Evolutionary conservation across 2,797 vertebrate genomes (phyloP).

Genomic region (Mallotus villosus): DNA sequence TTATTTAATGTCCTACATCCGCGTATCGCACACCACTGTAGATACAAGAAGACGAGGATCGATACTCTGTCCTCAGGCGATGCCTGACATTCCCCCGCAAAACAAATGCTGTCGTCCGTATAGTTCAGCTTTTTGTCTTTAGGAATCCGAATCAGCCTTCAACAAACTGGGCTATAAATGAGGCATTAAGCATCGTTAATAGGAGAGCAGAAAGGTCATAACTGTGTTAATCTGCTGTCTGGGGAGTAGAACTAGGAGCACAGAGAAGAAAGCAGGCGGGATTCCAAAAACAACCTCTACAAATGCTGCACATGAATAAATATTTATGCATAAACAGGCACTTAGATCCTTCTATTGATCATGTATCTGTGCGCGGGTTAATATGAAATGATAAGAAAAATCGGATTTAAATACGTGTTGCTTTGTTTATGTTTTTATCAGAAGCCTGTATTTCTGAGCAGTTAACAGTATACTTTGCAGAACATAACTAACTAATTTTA

Average conservation of each 20-base stretch:
- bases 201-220: slow-evolving; percentile 69
- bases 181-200: slow-evolving; percentile 71
- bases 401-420: not conserved
- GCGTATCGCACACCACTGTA: not conserved
- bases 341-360: slow-evolving; percentile 55
- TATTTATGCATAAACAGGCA: slow-evolving; percentile 45
- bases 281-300: slow-evolving; percentile 60
- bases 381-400: not conserved
- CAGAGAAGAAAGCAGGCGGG: slow-evolving; percentile 39
- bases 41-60: not conserved
- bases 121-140: slow-evolving; percentile 35
- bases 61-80: not conserved
- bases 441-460: too few relatives aligned
- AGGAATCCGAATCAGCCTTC: slow-evolving; percentile 46
- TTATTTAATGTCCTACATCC: not conserved
- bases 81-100: slow-evolving; percentile 10
- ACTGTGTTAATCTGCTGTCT: slow-evolving; percentile 70
- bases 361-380: slow-evolving; percentile 1
- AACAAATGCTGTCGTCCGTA: not conserved
- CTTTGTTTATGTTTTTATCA: not conserved
- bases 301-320: slow-evolving; percentile 59
- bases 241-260: slow-evolving; percentile 60
- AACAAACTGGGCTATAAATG: slow-evolving; percentile 70
- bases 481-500: too few relatives aligned
- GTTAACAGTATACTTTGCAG: too few relatives aligned